These are phyloP conservation scores for Corythornis cristatus DNA, from an alignment of 2,113 vertebrate species.

Conservation along the genomic window DNA sequence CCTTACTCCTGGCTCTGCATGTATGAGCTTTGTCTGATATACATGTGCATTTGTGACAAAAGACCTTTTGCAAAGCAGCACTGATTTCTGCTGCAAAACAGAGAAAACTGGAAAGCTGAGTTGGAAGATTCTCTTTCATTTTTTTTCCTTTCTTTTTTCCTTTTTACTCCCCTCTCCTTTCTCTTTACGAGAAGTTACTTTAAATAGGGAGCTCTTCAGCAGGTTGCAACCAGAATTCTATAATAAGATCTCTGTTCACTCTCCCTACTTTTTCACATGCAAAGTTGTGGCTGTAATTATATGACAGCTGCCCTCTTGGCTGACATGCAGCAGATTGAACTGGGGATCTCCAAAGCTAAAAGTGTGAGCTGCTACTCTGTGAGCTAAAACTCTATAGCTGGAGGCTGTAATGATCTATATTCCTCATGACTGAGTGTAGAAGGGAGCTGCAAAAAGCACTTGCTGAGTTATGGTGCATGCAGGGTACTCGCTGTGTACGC, in stretches of 20 bases:
- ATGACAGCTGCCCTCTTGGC: conserved; percentile 71
- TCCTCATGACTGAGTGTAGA: conserved; percentile 47
- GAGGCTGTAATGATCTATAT: conserved; percentile 66
- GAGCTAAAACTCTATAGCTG: conserved; percentile 60
- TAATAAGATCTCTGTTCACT: conserved; percentile 36
- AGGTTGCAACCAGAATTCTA: conserved; percentile 63
- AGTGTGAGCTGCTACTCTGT: conserved; percentile 62
- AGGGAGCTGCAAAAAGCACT: conserved; percentile 51
- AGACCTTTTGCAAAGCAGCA: not conserved
- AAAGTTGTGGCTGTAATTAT: conserved; percentile 69
- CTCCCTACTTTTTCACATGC: conserved; percentile 66
- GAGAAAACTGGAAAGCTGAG: not conserved
- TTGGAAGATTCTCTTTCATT: not conserved
- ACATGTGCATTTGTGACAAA: not conserved
- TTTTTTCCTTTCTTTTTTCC: not conserved
- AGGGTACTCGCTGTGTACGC: not conserved
- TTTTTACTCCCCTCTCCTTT: not conserved
- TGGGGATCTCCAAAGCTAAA: conserved; percentile 69
- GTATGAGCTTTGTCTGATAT: not conserved
- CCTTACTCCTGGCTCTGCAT: not conserved
- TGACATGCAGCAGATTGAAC: conserved; percentile 70
- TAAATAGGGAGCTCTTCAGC: conserved; percentile 56
- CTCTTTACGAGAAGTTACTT: conserved; percentile 31
- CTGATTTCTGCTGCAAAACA: not conserved
- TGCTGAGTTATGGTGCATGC: conserved; percentile 14